Base-by-base conservation (phyloP, 2,888 invertebrate species). In the Theretra japonica region DNA sequence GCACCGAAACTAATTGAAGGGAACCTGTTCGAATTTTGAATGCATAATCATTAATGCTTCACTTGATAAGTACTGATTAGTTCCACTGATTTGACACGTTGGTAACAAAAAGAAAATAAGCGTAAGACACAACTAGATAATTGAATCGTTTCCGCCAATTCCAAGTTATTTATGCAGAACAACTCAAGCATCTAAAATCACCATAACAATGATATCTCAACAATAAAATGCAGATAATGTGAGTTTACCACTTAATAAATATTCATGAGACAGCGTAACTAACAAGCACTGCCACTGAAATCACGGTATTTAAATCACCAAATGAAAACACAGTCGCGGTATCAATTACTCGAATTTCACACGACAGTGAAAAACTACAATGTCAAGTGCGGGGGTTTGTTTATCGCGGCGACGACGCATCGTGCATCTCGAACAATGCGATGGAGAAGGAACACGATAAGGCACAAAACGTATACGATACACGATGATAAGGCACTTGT, bases 141-240 rank as follows among this genome's bases (percentile, higher is more conserved):
- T 88, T 88, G 83, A 87, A 88, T 83, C 79, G 85, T 89, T 89
- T 90, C 88, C 87, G 88, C 88, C 87, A 88, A 90, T 91, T 84
- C 87, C 79, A 79, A 78, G 84, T 83, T 82, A 87, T 90, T 90
- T 86, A 86, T 79, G 81, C 80, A 79, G 85, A 85, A 84, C 85
- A 84, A 80, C 80, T 78, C 81, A 83, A 81, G 82, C 82, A 83
- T 84, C 84, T 82, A 82, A 78, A 82, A 93, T 92, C 88, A 90
- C 83, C 92, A 90, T 91, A 89, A 93, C 90, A 93, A 93, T 91
- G 86, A 86, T 88, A 83, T 78, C 81, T 86, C 83, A 89, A 92
- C 90, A 90, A 90, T 90, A 88, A 81, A 88, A 85, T 86, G 81
- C 82, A 88, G 89, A 88, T 89, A 88, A 87, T 83, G 81, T 83